A percentile compares a stretch with the other conserved stretches of the same genome.
These are phyloP conservation scores for Spermophilus dauricus DNA, from an alignment of 2,113 vertebrate species.

Conservation along the genomic window DNA sequence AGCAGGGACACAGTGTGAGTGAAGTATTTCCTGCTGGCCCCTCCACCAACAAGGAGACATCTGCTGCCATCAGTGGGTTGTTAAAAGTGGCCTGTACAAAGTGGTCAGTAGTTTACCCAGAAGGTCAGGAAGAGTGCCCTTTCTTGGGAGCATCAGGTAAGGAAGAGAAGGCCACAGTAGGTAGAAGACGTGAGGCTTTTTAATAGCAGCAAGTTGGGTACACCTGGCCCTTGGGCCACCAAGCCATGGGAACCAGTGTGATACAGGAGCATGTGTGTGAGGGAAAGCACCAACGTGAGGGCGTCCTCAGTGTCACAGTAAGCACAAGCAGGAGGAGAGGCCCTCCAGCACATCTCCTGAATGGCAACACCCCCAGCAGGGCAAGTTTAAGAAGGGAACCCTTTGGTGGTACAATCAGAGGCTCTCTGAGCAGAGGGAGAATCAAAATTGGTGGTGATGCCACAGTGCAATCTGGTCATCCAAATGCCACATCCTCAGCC, in stretches of 20 bases:
- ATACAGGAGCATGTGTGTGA: not conserved
- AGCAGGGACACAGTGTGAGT: constrained; percentile 92
- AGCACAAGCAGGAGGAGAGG: not conserved
- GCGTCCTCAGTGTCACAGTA: not conserved
- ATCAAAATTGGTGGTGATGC: not conserved
- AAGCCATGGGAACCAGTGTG: not conserved
- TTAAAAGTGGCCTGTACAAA: constrained; percentile 91
- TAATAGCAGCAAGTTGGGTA: constrained; percentile 58
- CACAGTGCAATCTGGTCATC: not conserved
- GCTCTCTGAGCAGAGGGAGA: not conserved
- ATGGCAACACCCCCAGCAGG: not conserved
- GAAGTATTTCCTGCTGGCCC: constrained; percentile 92
- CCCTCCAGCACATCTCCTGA: not conserved
- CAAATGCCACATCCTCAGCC: not conserved
- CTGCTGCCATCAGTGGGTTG: constrained; percentile 91
- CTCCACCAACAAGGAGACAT: constrained; percentile 89
- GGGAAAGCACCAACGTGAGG: constrained; percentile 62
- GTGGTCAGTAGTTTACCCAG: not conserved
- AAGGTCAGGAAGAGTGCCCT: not conserved
- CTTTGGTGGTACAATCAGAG: not conserved
- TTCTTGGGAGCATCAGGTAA: constrained; percentile 14
- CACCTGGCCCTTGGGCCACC: not conserved
- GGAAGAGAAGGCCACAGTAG: not conserved
- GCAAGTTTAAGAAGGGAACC: not conserved
- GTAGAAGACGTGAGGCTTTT: constrained; percentile 62